Evolutionary conservation across 92 coral and sea anemone species (phyloP).

Genomic region (Parazoanthus atlanticus): DNA sequence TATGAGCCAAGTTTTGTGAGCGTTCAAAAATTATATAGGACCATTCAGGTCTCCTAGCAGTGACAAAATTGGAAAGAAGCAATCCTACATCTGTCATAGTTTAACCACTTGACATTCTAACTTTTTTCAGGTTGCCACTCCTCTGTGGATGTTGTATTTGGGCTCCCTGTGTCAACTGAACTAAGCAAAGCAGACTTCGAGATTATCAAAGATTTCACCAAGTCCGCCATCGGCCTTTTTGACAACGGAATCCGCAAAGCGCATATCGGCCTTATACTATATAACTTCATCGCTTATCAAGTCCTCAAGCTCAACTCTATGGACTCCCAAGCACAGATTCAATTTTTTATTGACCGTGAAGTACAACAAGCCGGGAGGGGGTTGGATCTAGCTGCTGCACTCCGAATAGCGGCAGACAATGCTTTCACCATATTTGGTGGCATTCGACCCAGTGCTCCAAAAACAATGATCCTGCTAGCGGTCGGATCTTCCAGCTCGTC

Average conservation of each 20-base stretch:
- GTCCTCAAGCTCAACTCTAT: conserved; percentile 52
- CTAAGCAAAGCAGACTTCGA: conserved; percentile 46
- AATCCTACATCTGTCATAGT: not conserved
- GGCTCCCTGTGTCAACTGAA: conserved; percentile 61
- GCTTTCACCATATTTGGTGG: conserved; percentile 89
- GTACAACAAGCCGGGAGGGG: conserved; percentile 50
- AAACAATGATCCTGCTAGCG: conserved; percentile 72
- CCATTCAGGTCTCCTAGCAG: too few relatives aligned
- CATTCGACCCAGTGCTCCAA: conserved; percentile 75
- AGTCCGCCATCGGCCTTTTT: conserved; percentile 48
- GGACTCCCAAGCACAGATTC: conserved; percentile 49
- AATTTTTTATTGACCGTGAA: conserved; percentile 33
- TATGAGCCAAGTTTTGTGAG: too few relatives aligned
- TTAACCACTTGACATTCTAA: not conserved
- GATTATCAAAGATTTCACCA: conserved; percentile 53
- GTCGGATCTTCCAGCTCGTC: conserved; percentile 46
- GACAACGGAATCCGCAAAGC: conserved; percentile 64
- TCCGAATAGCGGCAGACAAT: conserved; percentile 61
- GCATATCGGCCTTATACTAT: conserved; percentile 70
- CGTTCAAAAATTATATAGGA: too few relatives aligned
- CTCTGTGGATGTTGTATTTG: conserved; percentile 71
- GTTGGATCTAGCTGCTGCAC: conserved; percentile 52
- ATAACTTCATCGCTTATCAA: conserved; percentile 51
- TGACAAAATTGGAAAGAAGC: not conserved
- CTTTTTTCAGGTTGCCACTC: conserved; percentile 62